Conservation (phyloP, 1,140 invertebrate genomes). For the Temnothorax nylanderi region DNA sequence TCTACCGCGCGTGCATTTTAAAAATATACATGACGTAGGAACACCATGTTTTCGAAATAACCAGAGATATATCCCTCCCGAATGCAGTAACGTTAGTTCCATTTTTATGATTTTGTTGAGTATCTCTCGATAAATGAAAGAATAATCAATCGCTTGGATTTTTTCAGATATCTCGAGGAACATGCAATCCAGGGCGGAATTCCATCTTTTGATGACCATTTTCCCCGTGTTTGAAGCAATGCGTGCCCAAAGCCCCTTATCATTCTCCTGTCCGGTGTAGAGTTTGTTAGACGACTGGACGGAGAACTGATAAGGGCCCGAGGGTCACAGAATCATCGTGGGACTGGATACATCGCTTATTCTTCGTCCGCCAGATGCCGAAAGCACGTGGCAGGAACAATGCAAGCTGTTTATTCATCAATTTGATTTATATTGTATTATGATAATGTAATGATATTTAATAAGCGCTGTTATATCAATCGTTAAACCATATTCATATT, state of each 20-base stretch:
- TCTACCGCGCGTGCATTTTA: not conserved
- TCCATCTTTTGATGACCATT: not conserved
- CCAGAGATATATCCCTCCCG: not conserved
- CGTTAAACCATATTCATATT: not conserved
- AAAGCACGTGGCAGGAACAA: not conserved
- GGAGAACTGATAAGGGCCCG: slow-evolving; percentile 92
- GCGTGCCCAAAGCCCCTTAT: slow-evolving; percentile 88
- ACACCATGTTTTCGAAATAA: not conserved
- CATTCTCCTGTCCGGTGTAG: slow-evolving; percentile 91
- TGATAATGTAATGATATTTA: not conserved
- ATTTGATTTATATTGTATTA: not conserved
- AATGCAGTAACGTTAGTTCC: not conserved
- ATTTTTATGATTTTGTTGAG: not conserved
- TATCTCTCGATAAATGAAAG: not conserved
- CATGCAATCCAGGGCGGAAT: not conserved
- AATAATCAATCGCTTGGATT: slow-evolving; percentile 3
- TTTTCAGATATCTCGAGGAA: slow-evolving; percentile 18
- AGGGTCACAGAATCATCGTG: slow-evolving; percentile 86
- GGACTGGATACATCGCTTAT: slow-evolving; percentile 50
- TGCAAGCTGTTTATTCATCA: not conserved
- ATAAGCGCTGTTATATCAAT: not conserved
- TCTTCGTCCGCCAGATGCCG: not conserved
- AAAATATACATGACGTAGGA: not conserved
- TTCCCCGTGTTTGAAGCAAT: slow-evolving; percentile 54
- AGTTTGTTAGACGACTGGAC: slow-evolving; percentile 88